Percentiles rank a stretch among this genome's conserved stretches.
Conservation (phyloP, 2,888 invertebrate species). For the Torymus tubicola region DNA sequence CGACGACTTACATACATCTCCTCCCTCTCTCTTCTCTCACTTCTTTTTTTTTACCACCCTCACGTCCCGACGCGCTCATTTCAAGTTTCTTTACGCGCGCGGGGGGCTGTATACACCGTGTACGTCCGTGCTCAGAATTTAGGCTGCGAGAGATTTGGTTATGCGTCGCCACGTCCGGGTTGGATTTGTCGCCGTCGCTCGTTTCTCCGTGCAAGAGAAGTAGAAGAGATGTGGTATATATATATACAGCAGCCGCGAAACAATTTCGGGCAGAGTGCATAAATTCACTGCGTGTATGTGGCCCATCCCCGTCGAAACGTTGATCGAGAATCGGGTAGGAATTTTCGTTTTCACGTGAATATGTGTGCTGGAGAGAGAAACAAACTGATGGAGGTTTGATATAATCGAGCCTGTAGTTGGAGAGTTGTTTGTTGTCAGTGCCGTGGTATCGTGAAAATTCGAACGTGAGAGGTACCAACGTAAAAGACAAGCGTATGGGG, state of each 20-base stretch:
- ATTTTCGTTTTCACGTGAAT: constrained; percentile 18
- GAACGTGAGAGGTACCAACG: background rate
- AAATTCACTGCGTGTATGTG: constrained; percentile 6
- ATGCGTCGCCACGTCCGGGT: constrained; percentile 72
- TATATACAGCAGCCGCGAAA: constrained; percentile 1
- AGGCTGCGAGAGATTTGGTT: constrained; percentile 66
- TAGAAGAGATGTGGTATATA: background rate
- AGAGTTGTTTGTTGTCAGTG: background rate
- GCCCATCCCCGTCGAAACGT: constrained; percentile 19
- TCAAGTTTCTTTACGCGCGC: constrained; percentile 60
- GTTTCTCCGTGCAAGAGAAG: background rate
- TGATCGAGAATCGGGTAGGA: constrained; percentile 44
- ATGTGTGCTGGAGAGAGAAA: no score
- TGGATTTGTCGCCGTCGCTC: constrained; percentile 74
- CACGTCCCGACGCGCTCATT: no score
- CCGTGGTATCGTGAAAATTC: background rate
- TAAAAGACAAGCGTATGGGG: constrained; percentile 9
- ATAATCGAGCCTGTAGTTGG: no score
- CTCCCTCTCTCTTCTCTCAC: no score
- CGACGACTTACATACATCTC: no score
- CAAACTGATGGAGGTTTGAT: no score
- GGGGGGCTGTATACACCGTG: constrained; percentile 47
- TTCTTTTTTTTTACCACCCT: no score
- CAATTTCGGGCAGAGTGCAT: constrained; percentile 33
- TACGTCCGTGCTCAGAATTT: constrained; percentile 63